These are phyloP conservation scores for Meteorus sp. DNA, from an alignment of 1,140 invertebrate species.

Conservation along the genomic window DNA sequence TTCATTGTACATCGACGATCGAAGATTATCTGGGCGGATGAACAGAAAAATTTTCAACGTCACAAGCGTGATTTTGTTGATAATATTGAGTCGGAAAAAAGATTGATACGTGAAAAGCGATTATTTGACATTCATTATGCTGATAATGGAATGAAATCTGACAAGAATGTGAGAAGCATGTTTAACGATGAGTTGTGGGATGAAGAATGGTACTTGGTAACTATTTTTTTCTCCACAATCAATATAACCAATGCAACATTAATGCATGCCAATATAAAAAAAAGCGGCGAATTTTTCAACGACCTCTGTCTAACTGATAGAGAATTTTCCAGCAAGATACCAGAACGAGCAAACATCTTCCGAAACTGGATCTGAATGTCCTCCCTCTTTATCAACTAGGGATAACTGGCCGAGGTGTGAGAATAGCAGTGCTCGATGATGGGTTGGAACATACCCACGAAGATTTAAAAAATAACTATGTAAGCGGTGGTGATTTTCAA, in stretches of 20 bases:
- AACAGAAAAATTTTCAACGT: constrained; percentile 65
- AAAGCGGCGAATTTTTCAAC: background rate
- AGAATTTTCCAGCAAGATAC: constrained; percentile 38
- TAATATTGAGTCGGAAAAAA: constrained; percentile 38
- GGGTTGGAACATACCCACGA: constrained; percentile 81
- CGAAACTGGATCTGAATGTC: constrained; percentile 74
- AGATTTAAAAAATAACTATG: constrained; percentile 79
- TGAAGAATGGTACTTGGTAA: constrained; percentile 91
- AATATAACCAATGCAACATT: background rate
- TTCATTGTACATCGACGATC: constrained; percentile 15
- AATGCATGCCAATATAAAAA: background rate
- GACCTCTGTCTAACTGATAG: constrained; percentile 7
- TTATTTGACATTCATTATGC: constrained; percentile 30
- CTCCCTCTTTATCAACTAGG: constrained; percentile 79
- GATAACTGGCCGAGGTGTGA: constrained; percentile 77
- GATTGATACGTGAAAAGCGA: constrained; percentile 44
- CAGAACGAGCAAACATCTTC: constrained; percentile 58
- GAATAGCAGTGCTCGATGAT: constrained; percentile 84
- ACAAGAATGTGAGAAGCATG: constrained; percentile 24
- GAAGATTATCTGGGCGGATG: constrained; percentile 72
- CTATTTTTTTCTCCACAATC: constrained; percentile 3
- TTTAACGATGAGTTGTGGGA: constrained; percentile 88
- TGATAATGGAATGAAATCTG: constrained; percentile 4
- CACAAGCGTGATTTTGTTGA: constrained; percentile 65
- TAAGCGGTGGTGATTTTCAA: constrained; percentile 54